Evolutionary conservation across 2,113 vertebrate species (phyloP), one percentile per base, ranked within the genome.

Genomic region (Ancistrus triradiatus): DNA sequence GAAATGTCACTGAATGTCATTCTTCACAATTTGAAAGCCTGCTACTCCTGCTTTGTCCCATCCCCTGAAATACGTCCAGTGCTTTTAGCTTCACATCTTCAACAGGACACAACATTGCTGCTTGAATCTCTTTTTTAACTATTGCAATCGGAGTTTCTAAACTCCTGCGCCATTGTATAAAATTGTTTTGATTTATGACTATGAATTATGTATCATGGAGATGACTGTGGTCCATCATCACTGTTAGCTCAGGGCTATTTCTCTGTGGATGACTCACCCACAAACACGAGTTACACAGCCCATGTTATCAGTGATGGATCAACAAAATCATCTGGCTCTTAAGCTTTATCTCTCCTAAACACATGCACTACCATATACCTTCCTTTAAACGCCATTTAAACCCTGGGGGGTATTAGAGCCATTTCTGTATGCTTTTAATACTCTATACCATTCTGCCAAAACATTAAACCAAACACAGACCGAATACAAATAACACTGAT

Each of bases 311-410:
- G 66, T 77, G 72, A 72, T 24, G 43, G 25, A 66, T 66, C 57
- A 76, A 78, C 69, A 66, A 58, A 70, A 66, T 63, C 48, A 47
- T 46, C 31, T 80, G 21, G 69, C 77, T 81, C 76, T 76, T 76
- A 75, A 64, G 53, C 81, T 76, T 80, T 7, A 40, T 81, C 75
- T 79, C 73, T 67, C 72, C 79, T 77, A 67, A 74, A 53, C 69
- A 27, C 69, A 60, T 44, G 76, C 73, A 56, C 59, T 52, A 46
- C 9, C 48, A 7, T 49, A n/a, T 43, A 70, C 63, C 58, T 44
- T 80, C 74, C 70, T 76, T 76, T 53, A 59, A 59, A 77, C 37
- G 63, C 75, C 72, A 76, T 80, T 80, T 74, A 74, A 79, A 77
- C 49, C 46, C 47, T 63, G 75, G n/a, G n/a, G n/a, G n/a, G n/a